Percentiles rank a stretch among this genome's conserved stretches.
Evolutionary conservation across 2,888 invertebrate species (phyloP).

Genomic region (Diaprepes abbreviatus): DNA sequence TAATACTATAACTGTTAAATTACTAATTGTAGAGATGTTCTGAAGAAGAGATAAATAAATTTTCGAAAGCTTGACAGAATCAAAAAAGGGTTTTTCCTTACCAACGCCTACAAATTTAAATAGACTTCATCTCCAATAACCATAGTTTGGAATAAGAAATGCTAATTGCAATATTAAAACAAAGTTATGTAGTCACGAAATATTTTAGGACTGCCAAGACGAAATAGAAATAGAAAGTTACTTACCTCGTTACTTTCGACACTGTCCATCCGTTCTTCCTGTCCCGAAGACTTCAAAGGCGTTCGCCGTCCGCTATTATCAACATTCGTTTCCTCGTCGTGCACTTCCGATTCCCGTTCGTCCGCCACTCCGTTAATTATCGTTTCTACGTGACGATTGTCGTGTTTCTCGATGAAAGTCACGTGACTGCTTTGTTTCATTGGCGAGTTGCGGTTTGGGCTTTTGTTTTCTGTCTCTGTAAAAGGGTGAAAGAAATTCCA

Average conservation of each 20-base stretch:
- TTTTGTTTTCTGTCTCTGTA: slow-evolving; percentile 38
- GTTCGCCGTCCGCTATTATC: slow-evolving; percentile 16
- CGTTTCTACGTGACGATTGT: slow-evolving; percentile 5
- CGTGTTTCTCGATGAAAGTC: slow-evolving; percentile 27
- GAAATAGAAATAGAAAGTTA: too few relatives aligned
- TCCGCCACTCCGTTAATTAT: slow-evolving; percentile 17
- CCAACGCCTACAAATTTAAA: too few relatives aligned
- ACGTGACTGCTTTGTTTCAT: slow-evolving; percentile 29
- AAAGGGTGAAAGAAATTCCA: background rate
- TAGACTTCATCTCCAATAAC: too few relatives aligned
- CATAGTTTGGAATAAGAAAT: too few relatives aligned
- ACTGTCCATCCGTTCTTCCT: slow-evolving; percentile 40
- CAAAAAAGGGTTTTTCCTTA: too few relatives aligned
- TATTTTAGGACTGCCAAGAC: too few relatives aligned
- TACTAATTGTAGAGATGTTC: too few relatives aligned
- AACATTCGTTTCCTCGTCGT: background rate
- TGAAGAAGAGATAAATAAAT: too few relatives aligned
- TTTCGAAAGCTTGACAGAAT: too few relatives aligned
- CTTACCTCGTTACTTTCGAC: slow-evolving; percentile 48
- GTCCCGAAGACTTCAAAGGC: slow-evolving; percentile 32
- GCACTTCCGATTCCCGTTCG: slow-evolving; percentile 6
- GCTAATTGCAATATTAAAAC: too few relatives aligned
- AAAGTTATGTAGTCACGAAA: too few relatives aligned
- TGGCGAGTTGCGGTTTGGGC: slow-evolving; percentile 27
- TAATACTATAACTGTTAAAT: too few relatives aligned